phyloP scores from a whole-genome alignment of 2,113 vertebrate genomes.

The Pipra filicauda region DNA sequence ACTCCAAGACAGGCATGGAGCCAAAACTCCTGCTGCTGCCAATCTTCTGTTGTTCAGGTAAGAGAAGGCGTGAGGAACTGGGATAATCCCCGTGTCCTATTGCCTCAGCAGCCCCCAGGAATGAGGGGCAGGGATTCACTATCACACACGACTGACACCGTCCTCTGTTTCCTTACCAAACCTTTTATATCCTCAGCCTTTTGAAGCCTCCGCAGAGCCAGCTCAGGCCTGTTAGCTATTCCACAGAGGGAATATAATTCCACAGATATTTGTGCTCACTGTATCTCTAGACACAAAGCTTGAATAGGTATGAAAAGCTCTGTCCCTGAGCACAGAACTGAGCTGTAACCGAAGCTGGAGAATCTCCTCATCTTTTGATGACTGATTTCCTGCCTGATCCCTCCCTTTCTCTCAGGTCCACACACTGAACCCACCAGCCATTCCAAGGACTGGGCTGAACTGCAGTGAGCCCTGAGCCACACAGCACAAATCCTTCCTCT shows the following conservation, averaged over 20 bases:
- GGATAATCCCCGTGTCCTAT: background rate
- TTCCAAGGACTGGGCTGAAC: background rate
- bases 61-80: background rate
- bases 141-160: background rate
- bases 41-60: background rate
- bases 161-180: background rate
- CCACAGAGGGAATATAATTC: background rate
- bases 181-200: background rate
- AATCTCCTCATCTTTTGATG: background rate
- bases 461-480: background rate
- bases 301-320: background rate
- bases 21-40: background rate
- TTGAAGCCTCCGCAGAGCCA: background rate
- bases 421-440: background rate
- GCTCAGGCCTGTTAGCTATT: background rate
- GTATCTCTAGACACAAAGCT: background rate
- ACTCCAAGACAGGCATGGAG: background rate
- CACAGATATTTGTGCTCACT: background rate
- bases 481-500: background rate
- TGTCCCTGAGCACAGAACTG: background rate
- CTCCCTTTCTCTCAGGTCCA: background rate
- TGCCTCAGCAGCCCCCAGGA: background rate
- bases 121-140: background rate
- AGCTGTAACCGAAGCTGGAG: background rate
- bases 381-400: background rate